Evolutionary conservation across 2,888 invertebrate species (phyloP), one percentile per base, ranked within the genome.

Genomic region (Hirudinaria manillensis): DNA sequence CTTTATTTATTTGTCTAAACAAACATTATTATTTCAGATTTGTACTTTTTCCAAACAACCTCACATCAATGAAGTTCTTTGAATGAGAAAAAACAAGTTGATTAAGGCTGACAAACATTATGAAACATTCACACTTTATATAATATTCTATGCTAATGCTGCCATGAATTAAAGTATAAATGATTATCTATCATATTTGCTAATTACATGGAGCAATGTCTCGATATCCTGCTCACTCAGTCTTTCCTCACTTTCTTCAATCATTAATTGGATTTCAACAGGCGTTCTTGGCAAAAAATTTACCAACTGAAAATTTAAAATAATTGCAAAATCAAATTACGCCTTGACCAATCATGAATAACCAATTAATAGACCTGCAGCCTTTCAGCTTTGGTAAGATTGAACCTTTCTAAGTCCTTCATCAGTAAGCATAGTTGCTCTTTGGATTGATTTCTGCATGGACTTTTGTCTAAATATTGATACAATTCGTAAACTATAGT

Each of bases 201-300:
- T 86, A 0, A 91, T 88, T 61, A 91, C 87, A 77, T 88, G 82
- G 29, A 94, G 88, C 21, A 94, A 87, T 81, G 90, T 88, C 75
- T 90, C 89, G 0, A 93, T 92, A 84, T 93, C 91, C 29, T 91
- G 90, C 81, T 94, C 94, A 0, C 90, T 90, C n/a, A 94, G 85
- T 67, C 94, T 88, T 81, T 93, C 93, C 84, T 94, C 94, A 83
- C 92, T 92, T 82, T 94, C 94, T 86, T 94, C 93, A 6, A 95
- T 90, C 86, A 93, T 92, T 88, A 94, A 83, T 85, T 94, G 93
- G 80, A 94, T 92, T 85, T 94, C 93, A 21, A 94, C 87, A 27
- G 92, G 90, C 4, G 91, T 91, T 77, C 89, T 89, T 0, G 94
- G 94, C 24, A 92, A 91, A 76, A 90, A 90, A 84, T 95, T 95